phyloP scores from a whole-genome alignment of 2,888 invertebrate genomes.

The Tipula confusa region DNA sequence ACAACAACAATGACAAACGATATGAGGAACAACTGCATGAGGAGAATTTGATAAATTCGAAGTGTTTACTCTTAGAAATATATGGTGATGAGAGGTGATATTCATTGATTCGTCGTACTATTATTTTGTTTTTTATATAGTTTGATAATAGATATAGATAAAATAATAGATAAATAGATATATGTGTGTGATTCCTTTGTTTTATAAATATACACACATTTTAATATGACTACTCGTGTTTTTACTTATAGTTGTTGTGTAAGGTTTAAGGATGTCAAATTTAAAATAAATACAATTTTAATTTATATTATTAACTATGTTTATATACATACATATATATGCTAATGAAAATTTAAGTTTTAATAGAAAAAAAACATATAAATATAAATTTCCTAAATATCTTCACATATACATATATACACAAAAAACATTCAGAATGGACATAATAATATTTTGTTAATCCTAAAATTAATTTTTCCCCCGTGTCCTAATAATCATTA shows the following conservation, averaged over 20 bases:
- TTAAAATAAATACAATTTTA: neutral
- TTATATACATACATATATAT: neutral
- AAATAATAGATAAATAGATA: neutral
- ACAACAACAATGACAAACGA: neutral
- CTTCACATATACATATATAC: neutral
- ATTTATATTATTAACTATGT: neutral
- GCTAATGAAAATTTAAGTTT: neutral
- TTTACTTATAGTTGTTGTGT: neutral
- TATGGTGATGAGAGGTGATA: neutral
- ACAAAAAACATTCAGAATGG: neutral
- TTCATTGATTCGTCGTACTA: neutral
- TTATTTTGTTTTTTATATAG: neutral
- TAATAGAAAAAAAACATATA: neutral
- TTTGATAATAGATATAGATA: neutral
- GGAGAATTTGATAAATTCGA: neutral
- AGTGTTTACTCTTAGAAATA: neutral
- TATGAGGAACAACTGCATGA: neutral
- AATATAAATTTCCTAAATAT: no score
- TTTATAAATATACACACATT: neutral
- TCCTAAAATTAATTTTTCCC: neutral
- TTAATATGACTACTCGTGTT: neutral
- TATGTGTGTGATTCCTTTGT: neutral
- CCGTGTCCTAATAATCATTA: neutral
- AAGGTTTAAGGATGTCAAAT: neutral
- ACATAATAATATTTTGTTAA: neutral